phyloP scores from a whole-genome alignment of 2,797 vertebrate species.

The Micromesistius poutassou region DNA sequence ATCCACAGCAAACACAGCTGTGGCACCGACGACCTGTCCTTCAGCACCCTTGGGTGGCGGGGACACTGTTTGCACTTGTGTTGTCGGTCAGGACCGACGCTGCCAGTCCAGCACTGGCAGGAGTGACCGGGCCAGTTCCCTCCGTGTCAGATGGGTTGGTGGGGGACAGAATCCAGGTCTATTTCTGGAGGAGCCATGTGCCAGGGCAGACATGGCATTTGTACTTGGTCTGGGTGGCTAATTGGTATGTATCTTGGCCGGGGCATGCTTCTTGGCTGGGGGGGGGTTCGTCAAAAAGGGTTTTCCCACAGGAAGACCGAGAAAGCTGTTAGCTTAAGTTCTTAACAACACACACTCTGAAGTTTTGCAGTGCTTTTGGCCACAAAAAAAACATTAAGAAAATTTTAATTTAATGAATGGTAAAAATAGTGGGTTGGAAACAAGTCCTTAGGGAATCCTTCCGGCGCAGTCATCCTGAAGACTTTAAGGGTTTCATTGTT shows the following conservation, averaged over 20 bases:
- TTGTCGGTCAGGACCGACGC: constrained; percentile 31
- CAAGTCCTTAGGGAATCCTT: background rate
- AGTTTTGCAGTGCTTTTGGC: background rate
- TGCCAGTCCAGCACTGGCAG: constrained; percentile 21
- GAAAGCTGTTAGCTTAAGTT: background rate
- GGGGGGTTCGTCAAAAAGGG: background rate
- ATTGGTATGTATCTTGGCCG: constrained; percentile 12
- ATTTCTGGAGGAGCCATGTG: constrained; percentile 26
- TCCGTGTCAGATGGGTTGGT: constrained; percentile 21
- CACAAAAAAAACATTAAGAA: background rate
- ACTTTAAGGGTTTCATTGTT: background rate
- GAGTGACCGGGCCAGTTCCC: constrained; percentile 36
- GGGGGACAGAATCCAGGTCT: constrained; percentile 31
- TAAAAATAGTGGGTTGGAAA: background rate
- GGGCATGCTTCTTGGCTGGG: background rate
- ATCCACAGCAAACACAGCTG: background rate
- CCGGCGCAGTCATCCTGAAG: background rate
- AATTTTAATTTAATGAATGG: background rate
- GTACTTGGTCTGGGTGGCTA: background rate
- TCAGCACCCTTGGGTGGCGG: constrained; percentile 35
- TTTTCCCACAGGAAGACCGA: constrained; percentile 11
- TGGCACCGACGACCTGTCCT: constrained; percentile 17
- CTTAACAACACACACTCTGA: background rate
- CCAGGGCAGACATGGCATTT: constrained; percentile 13
- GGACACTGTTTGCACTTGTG: constrained; percentile 34